Conservation (phyloP, 2,888 invertebrate genomes). For the Acronicta leporina region DNA sequence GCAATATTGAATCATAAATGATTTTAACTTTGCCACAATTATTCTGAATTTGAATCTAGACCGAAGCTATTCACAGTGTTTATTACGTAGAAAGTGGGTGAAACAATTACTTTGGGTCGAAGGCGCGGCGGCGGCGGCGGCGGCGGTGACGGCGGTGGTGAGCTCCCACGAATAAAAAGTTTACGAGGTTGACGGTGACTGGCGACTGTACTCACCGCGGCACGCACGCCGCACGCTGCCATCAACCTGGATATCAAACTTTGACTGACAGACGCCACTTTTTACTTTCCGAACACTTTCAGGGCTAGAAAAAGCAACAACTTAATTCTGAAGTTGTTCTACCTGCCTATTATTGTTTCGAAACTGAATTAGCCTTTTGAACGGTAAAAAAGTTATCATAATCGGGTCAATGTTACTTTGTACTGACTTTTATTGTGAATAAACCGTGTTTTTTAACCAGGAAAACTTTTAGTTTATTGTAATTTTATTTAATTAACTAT, state of each 20-base stretch:
- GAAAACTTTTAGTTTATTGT: not conserved
- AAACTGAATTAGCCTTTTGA: constrained; percentile 5
- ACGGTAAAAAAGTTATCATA: constrained; percentile 5
- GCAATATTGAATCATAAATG: not conserved
- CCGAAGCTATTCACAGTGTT: constrained; percentile 1
- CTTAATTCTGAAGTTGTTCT: not conserved
- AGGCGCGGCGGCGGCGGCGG: constrained; percentile 5
- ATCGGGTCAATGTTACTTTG: not conserved
- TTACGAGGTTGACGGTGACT: constrained; percentile 1
- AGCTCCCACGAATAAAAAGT: constrained; percentile 29
- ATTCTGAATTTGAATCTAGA: constrained; percentile 8
- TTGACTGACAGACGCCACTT: constrained; percentile 5
- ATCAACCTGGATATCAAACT: constrained; percentile 7
- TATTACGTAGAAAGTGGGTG: constrained; percentile 27
- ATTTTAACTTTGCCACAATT: constrained; percentile 1
- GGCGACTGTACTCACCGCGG: no score
- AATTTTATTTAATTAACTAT: no score
- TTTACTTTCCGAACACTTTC: constrained; percentile 2
- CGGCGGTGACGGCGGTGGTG: no score
- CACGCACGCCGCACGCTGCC: constrained; percentile 6
- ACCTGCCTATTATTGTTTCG: constrained; percentile 3
- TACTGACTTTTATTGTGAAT: not conserved
- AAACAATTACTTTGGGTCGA: constrained; percentile 37
- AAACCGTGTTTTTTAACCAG: not conserved
- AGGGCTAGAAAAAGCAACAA: not conserved